Evolutionary conservation across 2,888 invertebrate species (phyloP).

Genomic region (Adelognathus sp.): DNA sequence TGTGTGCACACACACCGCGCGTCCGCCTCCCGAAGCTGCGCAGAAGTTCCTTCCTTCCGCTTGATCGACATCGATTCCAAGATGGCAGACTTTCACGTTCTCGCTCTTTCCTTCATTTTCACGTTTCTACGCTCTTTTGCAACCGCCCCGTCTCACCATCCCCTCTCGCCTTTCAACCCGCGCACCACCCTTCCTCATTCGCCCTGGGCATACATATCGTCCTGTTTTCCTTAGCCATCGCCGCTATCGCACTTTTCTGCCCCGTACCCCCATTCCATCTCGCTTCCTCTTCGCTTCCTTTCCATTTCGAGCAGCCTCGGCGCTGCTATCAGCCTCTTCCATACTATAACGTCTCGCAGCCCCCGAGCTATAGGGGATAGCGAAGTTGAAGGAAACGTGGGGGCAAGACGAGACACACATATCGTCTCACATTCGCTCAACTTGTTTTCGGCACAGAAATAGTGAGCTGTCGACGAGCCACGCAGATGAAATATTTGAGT

Average conservation of each 20-base stretch:
- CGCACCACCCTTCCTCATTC: slow-evolving; percentile 66
- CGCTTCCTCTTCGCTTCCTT: slow-evolving; percentile 53
- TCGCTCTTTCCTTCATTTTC: slow-evolving; percentile 32
- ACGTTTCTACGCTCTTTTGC: slow-evolving; percentile 62
- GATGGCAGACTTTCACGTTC: slow-evolving; percentile 72
- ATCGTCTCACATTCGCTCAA: neutral
- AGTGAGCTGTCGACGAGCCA: neutral
- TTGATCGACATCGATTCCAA: slow-evolving; percentile 79
- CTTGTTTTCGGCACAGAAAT: neutral
- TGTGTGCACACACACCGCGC: slow-evolving; percentile 66
- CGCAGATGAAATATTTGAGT: neutral
- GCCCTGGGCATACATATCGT: slow-evolving; percentile 76
- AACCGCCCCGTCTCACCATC: slow-evolving; percentile 61
- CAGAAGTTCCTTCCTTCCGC: slow-evolving; percentile 78
- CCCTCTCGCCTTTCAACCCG: slow-evolving; percentile 61
- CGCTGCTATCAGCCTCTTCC: slow-evolving; percentile 9
- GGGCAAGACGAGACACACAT: neutral
- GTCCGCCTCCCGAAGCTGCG: slow-evolving; percentile 70
- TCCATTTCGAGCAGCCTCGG: slow-evolving; percentile 35
- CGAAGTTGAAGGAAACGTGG: neutral
- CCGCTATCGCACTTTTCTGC: slow-evolving; percentile 45
- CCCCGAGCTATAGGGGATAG: neutral
- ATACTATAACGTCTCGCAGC: neutral
- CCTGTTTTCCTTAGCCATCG: slow-evolving; percentile 68
- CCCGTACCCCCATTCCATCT: slow-evolving; percentile 39